A percentile compares a stretch with the other conserved stretches of the same genome.
Evolutionary conservation across 2,113 vertebrate species (phyloP).

Genomic region (Macquaria australasica): DNA sequence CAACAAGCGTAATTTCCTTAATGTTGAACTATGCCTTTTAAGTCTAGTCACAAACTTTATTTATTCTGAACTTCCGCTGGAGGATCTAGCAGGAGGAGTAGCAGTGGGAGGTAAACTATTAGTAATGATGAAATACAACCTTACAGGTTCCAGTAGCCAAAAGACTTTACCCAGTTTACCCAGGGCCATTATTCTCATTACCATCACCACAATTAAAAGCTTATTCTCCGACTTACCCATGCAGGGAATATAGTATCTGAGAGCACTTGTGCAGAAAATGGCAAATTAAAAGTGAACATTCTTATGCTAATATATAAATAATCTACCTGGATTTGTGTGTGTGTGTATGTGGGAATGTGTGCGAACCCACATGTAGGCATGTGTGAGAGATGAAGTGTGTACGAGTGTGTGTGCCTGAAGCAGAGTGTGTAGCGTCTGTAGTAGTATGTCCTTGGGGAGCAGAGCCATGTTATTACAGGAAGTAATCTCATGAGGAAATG

Average conservation of each 20-base stretch:
- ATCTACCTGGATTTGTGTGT: conserved; percentile 59
- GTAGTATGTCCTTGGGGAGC: conserved; percentile 76
- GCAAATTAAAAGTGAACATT: conserved; percentile 80
- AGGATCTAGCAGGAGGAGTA: not conserved
- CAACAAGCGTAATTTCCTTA: not conserved
- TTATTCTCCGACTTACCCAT: conserved; percentile 70
- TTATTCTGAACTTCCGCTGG: not conserved
- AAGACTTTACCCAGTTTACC: conserved; percentile 24
- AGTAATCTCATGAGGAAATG: conserved; percentile 79
- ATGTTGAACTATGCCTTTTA: not conserved
- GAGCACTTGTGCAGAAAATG: conserved; percentile 81
- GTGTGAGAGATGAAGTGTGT: conserved; percentile 32
- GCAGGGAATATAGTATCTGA: conserved; percentile 59
- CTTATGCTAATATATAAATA: conserved; percentile 78
- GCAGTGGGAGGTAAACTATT: not conserved
- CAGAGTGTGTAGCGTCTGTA: conserved; percentile 55
- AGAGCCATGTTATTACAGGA: conserved; percentile 73
- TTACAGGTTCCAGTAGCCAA: not conserved
- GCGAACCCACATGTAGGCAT: not conserved
- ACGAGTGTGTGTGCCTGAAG: conserved; percentile 34
- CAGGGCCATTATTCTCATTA: conserved; percentile 57
- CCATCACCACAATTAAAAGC: conserved; percentile 74
- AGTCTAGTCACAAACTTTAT: not conserved
- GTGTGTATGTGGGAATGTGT: conserved; percentile 36
- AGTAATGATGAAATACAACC: conserved; percentile 8